A percentile compares a stretch with the other conserved stretches of the same genome.
Conservation (phyloP, 1,140 invertebrate species). For the Drosophila tsacasi region DNA sequence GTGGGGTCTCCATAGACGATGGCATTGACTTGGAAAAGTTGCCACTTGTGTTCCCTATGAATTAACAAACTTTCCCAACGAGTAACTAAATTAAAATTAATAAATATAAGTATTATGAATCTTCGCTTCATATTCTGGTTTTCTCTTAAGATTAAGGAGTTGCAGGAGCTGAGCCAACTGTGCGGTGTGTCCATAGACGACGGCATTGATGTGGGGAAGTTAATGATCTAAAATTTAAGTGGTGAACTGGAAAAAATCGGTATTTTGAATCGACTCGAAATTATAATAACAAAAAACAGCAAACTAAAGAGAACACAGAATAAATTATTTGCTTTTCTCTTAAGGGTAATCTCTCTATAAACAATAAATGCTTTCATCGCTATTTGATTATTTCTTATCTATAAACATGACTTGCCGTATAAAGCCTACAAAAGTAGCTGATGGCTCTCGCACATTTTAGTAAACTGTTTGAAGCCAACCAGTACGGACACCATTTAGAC, state of each 20-base stretch:
- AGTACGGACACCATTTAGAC: not conserved
- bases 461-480: not conserved
- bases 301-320: not conserved
- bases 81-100: not conserved
- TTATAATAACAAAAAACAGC: not conserved
- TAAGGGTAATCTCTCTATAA: not conserved
- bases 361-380: not conserved
- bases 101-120: not conserved
- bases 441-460: not conserved
- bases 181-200: constrained; percentile 61
- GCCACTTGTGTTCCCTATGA: not conserved
- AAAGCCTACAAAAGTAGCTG: not conserved
- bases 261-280: not conserved
- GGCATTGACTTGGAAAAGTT: constrained; percentile 47
- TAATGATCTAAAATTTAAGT: not conserved
- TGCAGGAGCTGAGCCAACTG: constrained; percentile 54
- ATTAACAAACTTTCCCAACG: not conserved
- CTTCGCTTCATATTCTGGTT: not conserved
- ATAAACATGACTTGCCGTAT: not conserved
- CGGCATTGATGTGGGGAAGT: constrained; percentile 39
- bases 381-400: not conserved
- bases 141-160: constrained; percentile 59
- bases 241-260: not conserved
- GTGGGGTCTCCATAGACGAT: constrained; percentile 62
- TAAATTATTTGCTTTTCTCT: not conserved